Conservation (phyloP, 2,797 vertebrate species). For the Knipowitschia caucasica region DNA sequence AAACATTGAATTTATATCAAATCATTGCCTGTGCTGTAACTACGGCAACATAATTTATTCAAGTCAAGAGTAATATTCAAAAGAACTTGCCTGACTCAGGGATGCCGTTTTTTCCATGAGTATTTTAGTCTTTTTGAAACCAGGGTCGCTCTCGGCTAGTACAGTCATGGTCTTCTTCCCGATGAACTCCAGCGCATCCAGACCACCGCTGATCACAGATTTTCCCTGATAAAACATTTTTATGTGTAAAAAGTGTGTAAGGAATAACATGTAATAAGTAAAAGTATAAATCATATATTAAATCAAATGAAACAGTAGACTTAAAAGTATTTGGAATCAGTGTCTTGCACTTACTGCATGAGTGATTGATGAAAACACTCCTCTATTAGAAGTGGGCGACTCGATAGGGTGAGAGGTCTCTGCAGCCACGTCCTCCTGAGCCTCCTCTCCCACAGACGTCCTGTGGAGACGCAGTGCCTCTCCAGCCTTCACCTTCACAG, state of each 20-base stretch:
- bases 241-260: too few species aligned
- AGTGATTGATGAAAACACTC: conserved; percentile 88
- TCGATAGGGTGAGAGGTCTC: conserved; percentile 31
- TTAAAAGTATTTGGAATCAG: neutral
- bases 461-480: conserved; percentile 63
- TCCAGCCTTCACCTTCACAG: conserved; percentile 84
- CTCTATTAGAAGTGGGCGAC: conserved; percentile 68
- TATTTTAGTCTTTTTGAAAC: conserved; percentile 94
- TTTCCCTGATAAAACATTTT: conserved; percentile 85
- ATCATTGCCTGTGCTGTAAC: too few species aligned
- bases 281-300: neutral
- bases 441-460: conserved; percentile 63
- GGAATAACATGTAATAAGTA: too few species aligned
- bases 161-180: conserved; percentile 99
- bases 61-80: too few species aligned
- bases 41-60: too few species aligned
- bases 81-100: conserved; percentile 90
- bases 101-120: conserved; percentile 93
- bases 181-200: conserved; percentile 96
- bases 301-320: neutral
- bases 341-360: conserved; percentile 89
- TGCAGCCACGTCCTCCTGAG: conserved; percentile 38
- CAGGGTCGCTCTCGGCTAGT: conserved; percentile 94
- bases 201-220: conserved; percentile 90
- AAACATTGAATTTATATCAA: too few species aligned